A percentile compares a stretch with the other conserved stretches of the same genome.
These are phyloP conservation scores for Naso thynnoides DNA, from an alignment of 2,797 vertebrate species.

Conservation along the genomic window DNA sequence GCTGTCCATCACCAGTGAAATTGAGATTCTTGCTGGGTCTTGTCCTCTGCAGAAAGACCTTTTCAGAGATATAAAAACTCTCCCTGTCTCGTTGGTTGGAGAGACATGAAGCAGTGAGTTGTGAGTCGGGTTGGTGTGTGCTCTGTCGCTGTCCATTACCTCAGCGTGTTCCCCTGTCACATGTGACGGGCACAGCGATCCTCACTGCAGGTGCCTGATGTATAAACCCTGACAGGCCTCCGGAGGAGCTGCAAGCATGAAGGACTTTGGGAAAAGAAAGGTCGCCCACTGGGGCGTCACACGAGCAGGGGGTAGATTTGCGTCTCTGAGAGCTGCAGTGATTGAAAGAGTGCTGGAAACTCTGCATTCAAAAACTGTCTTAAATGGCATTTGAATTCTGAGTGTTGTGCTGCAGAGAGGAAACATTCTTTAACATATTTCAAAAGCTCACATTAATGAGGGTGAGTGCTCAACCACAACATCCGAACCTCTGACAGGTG, in stretches of 20 bases:
- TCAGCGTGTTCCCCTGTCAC: constrained; percentile 31
- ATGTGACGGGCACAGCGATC: constrained; percentile 30
- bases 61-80: not conserved
- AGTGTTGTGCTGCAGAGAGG: not conserved
- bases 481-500: no score
- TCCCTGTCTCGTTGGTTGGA: not conserved
- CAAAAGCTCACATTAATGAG: not conserved
- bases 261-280: constrained; percentile 38
- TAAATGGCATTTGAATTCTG: not conserved
- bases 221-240: constrained; percentile 52
- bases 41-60: constrained; percentile 19
- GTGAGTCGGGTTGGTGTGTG: constrained; percentile 12
- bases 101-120: not conserved
- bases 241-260: constrained; percentile 32
- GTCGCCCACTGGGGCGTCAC: not conserved
- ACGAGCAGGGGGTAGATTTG: constrained; percentile 40
- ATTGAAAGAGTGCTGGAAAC: constrained; percentile 10
- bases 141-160: constrained; percentile 53
- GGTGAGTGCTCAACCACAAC: not conserved
- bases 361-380: not conserved
- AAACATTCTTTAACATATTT: not conserved
- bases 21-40: constrained; percentile 21
- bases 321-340: constrained; percentile 11
- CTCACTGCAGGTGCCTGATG: constrained; percentile 42
- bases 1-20: not conserved